Percentiles rank a stretch among this genome's conserved stretches.
These are phyloP conservation scores for Linnaemya vulpina DNA, from an alignment of 2,888 invertebrate species.

Conservation along the genomic window DNA sequence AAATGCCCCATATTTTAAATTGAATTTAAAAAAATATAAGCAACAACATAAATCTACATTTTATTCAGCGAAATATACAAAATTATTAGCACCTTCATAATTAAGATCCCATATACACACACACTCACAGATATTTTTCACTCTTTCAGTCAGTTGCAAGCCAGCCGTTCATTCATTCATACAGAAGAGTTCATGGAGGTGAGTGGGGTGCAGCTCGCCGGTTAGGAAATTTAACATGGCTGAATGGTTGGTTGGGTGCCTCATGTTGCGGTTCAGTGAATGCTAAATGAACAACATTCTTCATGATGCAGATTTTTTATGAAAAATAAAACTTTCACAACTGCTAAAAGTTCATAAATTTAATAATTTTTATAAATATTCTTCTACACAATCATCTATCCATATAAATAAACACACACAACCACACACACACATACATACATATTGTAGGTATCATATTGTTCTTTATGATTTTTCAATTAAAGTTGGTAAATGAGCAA, in stretches of 20 bases:
- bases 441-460: background rate
- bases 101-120: constrained; percentile 24
- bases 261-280: constrained; percentile 8
- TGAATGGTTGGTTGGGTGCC: constrained; percentile 47
- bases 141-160: constrained; percentile 4
- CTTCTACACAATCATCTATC: background rate
- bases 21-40: too few relatives aligned
- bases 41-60: background rate
- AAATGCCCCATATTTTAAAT: too few relatives aligned
- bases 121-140: background rate
- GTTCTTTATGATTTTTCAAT: background rate
- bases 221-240: constrained; percentile 43
- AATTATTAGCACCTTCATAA: constrained; percentile 40
- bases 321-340: background rate
- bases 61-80: constrained; percentile 3
- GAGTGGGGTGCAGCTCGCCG: background rate
- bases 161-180: constrained; percentile 12
- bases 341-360: background rate
- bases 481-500: constrained; percentile 43
- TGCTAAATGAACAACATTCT: background rate
- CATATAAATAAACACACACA: too few relatives aligned
- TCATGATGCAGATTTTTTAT: background rate
- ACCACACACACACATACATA: background rate
- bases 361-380: constrained; percentile 2
- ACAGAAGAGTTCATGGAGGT: constrained; percentile 44